phyloP scores from a whole-genome alignment of 2,888 invertebrate species.

The Nomada flava region DNA sequence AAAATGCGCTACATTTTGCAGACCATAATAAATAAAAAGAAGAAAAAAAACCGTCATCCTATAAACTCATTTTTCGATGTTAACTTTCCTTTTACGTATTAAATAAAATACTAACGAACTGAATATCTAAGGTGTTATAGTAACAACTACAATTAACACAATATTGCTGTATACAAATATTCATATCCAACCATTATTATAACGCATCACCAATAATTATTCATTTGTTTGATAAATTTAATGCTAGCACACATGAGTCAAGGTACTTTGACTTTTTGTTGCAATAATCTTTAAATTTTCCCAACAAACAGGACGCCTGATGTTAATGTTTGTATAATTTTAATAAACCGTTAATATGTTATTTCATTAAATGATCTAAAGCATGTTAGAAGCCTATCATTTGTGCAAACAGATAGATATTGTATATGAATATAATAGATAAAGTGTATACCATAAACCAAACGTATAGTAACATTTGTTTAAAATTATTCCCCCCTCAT shows the following conservation, averaged over 20 bases:
- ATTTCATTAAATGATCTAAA: constrained; percentile 60
- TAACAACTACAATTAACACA: constrained; percentile 28
- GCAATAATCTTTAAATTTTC: constrained; percentile 48
- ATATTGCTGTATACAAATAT: constrained; percentile 37
- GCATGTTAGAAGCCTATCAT: constrained; percentile 65
- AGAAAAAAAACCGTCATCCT: constrained; percentile 16
- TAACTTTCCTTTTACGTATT: constrained; percentile 20
- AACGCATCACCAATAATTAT: constrained; percentile 46
- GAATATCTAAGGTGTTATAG: constrained; percentile 22
- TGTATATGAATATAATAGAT: constrained; percentile 61
- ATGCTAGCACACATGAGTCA: constrained; percentile 61
- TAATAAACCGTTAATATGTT: constrained; percentile 56
- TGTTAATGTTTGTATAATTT: constrained; percentile 64
- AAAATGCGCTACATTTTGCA: constrained; percentile 46
- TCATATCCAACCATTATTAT: constrained; percentile 27
- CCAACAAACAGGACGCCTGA: constrained; percentile 66
- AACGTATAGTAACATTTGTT: constrained; percentile 8
- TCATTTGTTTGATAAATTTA: constrained; percentile 35
- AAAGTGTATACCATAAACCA: constrained; percentile 1
- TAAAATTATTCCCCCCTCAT: background rate
- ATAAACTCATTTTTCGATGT: constrained; percentile 28
- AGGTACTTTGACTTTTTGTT: constrained; percentile 49
- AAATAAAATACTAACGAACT: constrained; percentile 31
- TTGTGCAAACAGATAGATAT: constrained; percentile 62
- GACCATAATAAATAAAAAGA: constrained; percentile 27